Evolutionary conservation across 2,888 invertebrate genomes (phyloP).

Genomic region (Linhomoeus sp.): DNA sequence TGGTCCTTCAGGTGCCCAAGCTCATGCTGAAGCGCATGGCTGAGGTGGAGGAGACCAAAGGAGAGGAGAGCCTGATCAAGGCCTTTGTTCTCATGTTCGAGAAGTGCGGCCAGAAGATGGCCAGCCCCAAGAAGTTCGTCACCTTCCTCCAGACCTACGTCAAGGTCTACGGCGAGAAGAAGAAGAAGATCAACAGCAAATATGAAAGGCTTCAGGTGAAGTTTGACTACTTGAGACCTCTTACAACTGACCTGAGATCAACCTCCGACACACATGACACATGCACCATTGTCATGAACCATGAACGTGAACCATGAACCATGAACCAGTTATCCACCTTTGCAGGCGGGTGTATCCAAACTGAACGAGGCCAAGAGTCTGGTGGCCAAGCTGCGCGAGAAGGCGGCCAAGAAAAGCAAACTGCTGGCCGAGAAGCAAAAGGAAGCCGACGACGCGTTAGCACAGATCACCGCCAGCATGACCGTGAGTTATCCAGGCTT

Average conservation of each 20-base stretch:
- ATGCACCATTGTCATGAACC: too few species aligned
- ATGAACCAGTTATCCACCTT: too few species aligned
- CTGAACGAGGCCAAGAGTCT: constrained; percentile 63
- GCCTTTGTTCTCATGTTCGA: constrained; percentile 35
- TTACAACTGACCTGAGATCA: background rate
- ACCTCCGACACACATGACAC: background rate
- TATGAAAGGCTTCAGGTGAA: constrained; percentile 43
- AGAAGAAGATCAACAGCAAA: constrained; percentile 39
- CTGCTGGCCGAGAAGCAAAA: constrained; percentile 60
- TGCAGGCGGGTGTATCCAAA: constrained; percentile 68
- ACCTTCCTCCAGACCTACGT: constrained; percentile 36
- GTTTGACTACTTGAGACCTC: background rate
- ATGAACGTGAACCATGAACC: too few species aligned
- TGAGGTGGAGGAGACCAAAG: constrained; percentile 20
- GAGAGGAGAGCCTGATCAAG: constrained; percentile 29
- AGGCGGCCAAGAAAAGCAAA: constrained; percentile 57
- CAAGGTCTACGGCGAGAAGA: constrained; percentile 44
- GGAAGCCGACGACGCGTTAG: constrained; percentile 65
- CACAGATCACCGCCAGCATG: constrained; percentile 85
- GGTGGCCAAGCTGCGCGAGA: constrained; percentile 62
- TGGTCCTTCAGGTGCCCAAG: constrained; percentile 32
- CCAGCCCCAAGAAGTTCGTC: constrained; percentile 38
- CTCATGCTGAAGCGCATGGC: constrained; percentile 14
- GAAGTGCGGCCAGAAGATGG: constrained; percentile 11
- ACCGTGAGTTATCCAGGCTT: constrained; percentile 23